phyloP scores from a whole-genome alignment of 1,140 invertebrate species.

The Orius insidiosus region DNA sequence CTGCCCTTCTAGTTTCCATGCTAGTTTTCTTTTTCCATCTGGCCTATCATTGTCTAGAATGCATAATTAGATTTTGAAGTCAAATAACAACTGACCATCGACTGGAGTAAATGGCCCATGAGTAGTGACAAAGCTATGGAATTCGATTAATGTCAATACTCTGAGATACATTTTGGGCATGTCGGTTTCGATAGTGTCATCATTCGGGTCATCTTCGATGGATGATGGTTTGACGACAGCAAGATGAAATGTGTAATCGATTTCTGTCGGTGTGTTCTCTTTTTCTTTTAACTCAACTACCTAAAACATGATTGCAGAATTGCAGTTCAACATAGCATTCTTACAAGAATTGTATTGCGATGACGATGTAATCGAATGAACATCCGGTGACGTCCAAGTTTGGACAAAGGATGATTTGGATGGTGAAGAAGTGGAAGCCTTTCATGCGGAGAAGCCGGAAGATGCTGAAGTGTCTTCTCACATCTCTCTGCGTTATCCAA shows the following conservation, averaged over 20 bases:
- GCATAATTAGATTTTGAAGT: conserved; percentile 1
- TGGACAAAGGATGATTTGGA: conserved; percentile 58
- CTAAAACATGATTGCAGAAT: conserved; percentile 37
- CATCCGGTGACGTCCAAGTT: conserved; percentile 59
- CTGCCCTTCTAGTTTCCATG: conserved; percentile 15
- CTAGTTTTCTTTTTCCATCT: conserved; percentile 20
- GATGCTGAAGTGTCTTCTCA: conserved; percentile 84
- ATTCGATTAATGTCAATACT: conserved; percentile 63
- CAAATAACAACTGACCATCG: conserved; percentile 34
- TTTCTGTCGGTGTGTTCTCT: conserved; percentile 52
- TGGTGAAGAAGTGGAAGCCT: conserved; percentile 62
- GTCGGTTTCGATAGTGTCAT: conserved; percentile 42
- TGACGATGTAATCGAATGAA: conserved; percentile 76
- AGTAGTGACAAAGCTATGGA: conserved; percentile 81
- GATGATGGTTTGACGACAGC: conserved; percentile 65
- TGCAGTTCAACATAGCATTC: too few species aligned
- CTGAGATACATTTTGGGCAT: conserved; percentile 47
- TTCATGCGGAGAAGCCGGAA: conserved; percentile 73
- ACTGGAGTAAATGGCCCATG: conserved; percentile 77
- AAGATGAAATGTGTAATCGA: conserved; percentile 72
- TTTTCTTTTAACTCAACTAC: conserved; percentile 78
- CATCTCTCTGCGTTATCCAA: conserved; percentile 82
- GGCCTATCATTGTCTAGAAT: conserved; percentile 15
- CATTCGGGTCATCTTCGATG: conserved; percentile 64
- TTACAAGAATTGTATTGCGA: conserved; percentile 63